phyloP scores from a whole-genome alignment of 2,888 invertebrate species.

The Eucera pruinosa region DNA sequence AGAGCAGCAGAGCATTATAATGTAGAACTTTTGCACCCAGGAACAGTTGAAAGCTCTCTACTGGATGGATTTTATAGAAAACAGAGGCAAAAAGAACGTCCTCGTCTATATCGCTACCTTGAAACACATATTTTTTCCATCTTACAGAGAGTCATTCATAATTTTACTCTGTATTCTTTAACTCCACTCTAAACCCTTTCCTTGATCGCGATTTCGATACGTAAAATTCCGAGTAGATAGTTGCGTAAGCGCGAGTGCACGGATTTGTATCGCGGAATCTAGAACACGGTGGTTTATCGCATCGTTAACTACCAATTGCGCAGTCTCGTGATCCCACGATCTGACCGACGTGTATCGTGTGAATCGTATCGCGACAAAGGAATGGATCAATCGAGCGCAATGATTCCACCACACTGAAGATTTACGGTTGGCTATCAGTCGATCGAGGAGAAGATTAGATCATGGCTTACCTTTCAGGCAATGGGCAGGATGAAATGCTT shows the following conservation, averaged over 20 bases:
- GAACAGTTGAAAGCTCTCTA: not conserved
- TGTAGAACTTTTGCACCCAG: not conserved
- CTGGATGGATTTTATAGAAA: not conserved
- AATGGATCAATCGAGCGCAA: not conserved
- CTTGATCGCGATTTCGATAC: not conserved
- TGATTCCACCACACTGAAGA: not conserved
- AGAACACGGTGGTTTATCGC: conserved; percentile 6
- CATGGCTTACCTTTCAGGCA: conserved; percentile 85
- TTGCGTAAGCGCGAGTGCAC: not conserved
- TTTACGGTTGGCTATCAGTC: not conserved
- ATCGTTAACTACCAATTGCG: conserved; percentile 16
- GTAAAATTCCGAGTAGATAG: not conserved
- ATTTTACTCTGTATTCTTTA: not conserved
- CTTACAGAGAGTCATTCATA: not conserved
- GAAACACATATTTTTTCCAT: not conserved
- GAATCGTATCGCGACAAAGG: not conserved
- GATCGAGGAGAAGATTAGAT: conserved; percentile 4
- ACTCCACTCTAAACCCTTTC: not conserved
- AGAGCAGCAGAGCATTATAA: not conserved
- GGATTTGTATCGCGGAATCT: not conserved
- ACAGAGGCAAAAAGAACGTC: not conserved
- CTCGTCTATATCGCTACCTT: not conserved
- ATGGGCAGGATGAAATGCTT: no score
- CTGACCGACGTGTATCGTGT: not conserved
- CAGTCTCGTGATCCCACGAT: conserved; percentile 9